Base-by-base conservation (phyloP, 2,797 vertebrate species). In the Sternotherus odoratus region DNA sequence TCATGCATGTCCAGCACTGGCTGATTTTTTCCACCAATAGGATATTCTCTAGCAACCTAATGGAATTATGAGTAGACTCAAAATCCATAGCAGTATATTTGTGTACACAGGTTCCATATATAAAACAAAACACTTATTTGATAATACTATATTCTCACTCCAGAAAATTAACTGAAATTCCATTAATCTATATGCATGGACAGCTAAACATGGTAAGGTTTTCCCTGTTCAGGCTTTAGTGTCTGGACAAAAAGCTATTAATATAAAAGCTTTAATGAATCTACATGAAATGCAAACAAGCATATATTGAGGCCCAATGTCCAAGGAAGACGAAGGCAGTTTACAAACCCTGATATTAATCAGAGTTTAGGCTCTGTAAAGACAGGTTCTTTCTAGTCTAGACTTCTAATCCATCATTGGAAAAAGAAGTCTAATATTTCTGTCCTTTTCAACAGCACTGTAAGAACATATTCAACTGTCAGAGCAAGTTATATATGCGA, bases 221-320 rank as follows among this genome's bases (percentile, higher is more conserved):
- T 93, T 83, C 90, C 0, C 28, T 89, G 46, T 90, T 79, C 28
- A 0, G 93, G 95, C 94, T 96, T 83, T 30, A 86, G 81, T 0
- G 81, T 95, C 96, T 94, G 96, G 92, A 94, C 89, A 94, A 93
- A 96, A 96, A 93, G 77, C 90, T 94, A 97, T 95, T 97, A 96
- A 96, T 92, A 96, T 83, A 94, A 89, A 96, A 93, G 90, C 87
- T 93, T 94, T 95, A 95, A 96, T 75, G 21, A 95, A 93, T 86
- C 77, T 89, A 46, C 94, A 94, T 66, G 87, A 97, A 96, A 96
- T 80, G 94, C 87, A 95, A 90, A 0, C 86, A 90, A 81, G 88
- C 92, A 95, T 93, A 95, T 93, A 96, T 93, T 95, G 97, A 92
- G 94, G 94, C 57, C 90, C 93, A 91, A 74, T 24, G 75, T 74